Evolutionary conservation across 2,888 invertebrate species (phyloP), one percentile per base, ranked within the genome.

Genomic region (Phorcus lineatus): DNA sequence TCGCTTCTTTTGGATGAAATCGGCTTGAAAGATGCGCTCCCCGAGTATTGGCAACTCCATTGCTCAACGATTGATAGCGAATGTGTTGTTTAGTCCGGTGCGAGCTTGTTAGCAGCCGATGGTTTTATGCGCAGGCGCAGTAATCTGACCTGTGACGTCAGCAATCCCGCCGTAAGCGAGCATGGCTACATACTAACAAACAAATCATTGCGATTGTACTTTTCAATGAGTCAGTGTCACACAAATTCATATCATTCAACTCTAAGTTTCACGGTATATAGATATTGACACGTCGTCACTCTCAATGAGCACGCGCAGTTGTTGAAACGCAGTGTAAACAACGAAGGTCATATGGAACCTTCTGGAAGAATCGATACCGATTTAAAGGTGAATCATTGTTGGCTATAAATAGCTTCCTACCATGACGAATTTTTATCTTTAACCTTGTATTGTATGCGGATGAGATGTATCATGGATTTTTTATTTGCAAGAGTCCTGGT

Each of bases 1-100:
- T 94, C 98, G 95, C 94, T 97, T 97, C 94, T 97, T 98, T 94
- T 97, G 97, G 91, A 98, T 98, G 94, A 97, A 96, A 95, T 98
- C 98, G 90, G 98, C 98, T 93, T 98, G 98, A 95, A 98, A 98
- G 93, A 98, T 98, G 81, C 92, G 89, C 86, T 93, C 93, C 17
- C 93, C 93, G 83, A 93, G 91, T 57, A 92, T 91, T 31, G 92
- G 90, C 84, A 92, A 86, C 85, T 93, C 93, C 93, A 93, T 93
- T 78, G 70, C 82, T 74, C 52, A 13, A 24, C 52, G 74, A 74
- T 52, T 74, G 74, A 74, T 62, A 62, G 47, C 24, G 74, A 47
- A 16, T 52, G 52, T 74, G 47, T 40, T 74, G 52, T 74, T 24
- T 53, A 52, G 24, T 53, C 24, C 40, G 40, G 53, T 52, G 74